Percentiles rank a stretch among this genome's conserved stretches.
These are phyloP conservation scores for Prionailurus bengalensis DNA, from an alignment of 2,113 vertebrate species.

Conservation along the genomic window DNA sequence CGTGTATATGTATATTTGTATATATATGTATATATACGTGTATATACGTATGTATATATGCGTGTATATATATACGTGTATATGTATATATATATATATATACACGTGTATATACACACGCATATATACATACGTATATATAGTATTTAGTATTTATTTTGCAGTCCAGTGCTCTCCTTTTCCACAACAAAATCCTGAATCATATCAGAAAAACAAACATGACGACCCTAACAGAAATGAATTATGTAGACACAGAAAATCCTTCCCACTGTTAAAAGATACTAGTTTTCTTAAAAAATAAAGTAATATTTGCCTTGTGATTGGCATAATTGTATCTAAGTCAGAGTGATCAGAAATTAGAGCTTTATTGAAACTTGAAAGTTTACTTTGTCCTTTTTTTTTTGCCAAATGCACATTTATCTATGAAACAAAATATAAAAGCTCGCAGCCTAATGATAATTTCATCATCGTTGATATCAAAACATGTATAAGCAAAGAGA, in stretches of 20 bases:
- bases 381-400: not conserved
- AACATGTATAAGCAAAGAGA: not conserved
- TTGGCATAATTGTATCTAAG: not conserved
- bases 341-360: conserved; percentile 38
- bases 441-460: not conserved
- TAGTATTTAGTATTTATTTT: not conserved
- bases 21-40: no score
- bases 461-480: not conserved
- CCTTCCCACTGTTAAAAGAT: not conserved
- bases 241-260: conserved; percentile 44
- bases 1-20: no score
- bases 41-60: no score
- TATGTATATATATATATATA: no score
- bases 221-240: not conserved
- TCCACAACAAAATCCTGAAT: not conserved
- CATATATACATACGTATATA: fast-evolving
- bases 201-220: conserved; percentile 24
- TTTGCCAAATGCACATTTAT: not conserved
- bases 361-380: conserved; percentile 40
- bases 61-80: no score
- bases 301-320: conserved; percentile 27
- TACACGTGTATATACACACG: no score
- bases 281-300: not conserved
- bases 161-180: not conserved
- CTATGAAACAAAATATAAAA: conserved; percentile 19